Evolutionary conservation across 2,113 vertebrate species (phyloP), one percentile per base, ranked within the genome.

Genomic region (Amphiprion ocellaris): DNA sequence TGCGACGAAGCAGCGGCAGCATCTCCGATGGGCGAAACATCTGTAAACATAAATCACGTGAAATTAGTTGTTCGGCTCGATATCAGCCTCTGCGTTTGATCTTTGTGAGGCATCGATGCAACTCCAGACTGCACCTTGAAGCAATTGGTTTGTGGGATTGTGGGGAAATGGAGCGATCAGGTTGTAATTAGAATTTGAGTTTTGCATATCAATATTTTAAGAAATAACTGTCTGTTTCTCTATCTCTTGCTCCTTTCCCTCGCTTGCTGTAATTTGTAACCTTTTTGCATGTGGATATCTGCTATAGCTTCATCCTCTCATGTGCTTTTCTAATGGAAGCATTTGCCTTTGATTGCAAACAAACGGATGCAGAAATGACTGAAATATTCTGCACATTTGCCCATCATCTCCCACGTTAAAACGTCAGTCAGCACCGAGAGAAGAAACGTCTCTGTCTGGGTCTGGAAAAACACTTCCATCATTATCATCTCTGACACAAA

Each of bases 401-500:
- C 0, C 11, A 24, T 59, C 52, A 64, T 78, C 17, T 65, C 33
- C 10, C 53, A 56, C 73, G 19, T 81, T 33, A 72, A 81, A 50
- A 65, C 77, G 69, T 50, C 54, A 59, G 56, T 79, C 52, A 63
- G 33, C 65, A 24, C 69, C 68, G 0, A 78, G 73, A 82, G 80
- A 81, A 83, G 41, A 69, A 81, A 82, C 33, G 62, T 86, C 75
- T 84, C 77, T 87, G 73, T 80, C 72, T 78, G 76, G 37, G 69
- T 37, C 33, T 76, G 64, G 74, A 74, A 79, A 84, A 88, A 80
- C 74, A 83, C 74, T 69, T 88, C 81, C 85, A 88, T 89, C 86
- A 89, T 90, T 79, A 89, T 86, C 85, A 81, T 84, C 87, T 86
- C 72, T 77, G 81, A 90, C 84, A 88, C 83, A 90, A 88, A 92